Conservation (phyloP, 1,140 invertebrate genomes). For the Calliopsis andreniformis region DNA sequence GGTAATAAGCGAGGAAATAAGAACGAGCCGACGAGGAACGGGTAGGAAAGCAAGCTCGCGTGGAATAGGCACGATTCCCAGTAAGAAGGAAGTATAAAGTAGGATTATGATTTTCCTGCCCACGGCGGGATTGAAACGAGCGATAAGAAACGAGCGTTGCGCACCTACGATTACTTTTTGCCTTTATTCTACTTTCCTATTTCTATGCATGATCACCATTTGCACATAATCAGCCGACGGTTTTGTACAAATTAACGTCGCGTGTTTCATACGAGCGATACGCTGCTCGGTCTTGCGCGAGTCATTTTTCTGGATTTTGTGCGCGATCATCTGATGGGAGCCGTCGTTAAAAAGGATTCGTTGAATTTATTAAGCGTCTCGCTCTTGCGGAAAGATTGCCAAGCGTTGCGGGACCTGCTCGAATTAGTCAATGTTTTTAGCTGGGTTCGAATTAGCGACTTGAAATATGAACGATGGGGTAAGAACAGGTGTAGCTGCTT, state of each 20-base stretch:
- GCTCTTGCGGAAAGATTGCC: too few relatives aligned
- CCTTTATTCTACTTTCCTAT: constrained; percentile 14
- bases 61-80: constrained; percentile 2
- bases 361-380: too few relatives aligned
- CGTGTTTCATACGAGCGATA: neutral
- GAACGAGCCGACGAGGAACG: neutral
- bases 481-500: too few relatives aligned
- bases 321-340: too few relatives aligned
- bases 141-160: constrained; percentile 8
- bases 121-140: constrained; percentile 11
- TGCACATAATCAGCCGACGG: neutral
- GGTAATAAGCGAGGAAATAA: neutral
- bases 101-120: constrained; percentile 41
- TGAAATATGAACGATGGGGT: too few relatives aligned
- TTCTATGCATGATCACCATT: constrained; percentile 5
- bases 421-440: too few relatives aligned
- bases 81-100: constrained; percentile 21
- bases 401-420: too few relatives aligned
- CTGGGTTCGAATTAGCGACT: too few relatives aligned
- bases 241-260: neutral
- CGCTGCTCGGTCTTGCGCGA: neutral
- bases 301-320: neutral
- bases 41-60: constrained; percentile 2
- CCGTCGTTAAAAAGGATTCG: too few relatives aligned
- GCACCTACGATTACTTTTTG: neutral